Evolutionary conservation across 2,888 invertebrate species (phyloP), one percentile per base, ranked within the genome.

Genomic region (Lottia scabra): DNA sequence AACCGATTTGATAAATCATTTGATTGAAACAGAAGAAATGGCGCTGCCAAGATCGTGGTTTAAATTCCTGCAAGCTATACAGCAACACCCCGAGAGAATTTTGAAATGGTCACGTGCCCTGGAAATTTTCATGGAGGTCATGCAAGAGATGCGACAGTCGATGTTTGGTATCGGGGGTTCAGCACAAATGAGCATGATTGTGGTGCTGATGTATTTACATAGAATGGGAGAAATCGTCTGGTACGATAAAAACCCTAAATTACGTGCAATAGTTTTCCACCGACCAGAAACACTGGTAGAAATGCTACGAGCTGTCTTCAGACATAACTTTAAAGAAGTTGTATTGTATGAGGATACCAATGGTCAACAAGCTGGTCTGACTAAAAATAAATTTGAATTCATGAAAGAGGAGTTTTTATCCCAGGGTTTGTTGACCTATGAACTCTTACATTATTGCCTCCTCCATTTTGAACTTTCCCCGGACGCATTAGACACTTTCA

Each of bases 301-400:
- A 71, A 85, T 86, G 86, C 74, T 86, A 65, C 76, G 85, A 38
- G 83, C 84, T 16, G 84, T 86, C 46, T 85, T 86, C 75, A 78
- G 84, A 56, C 86, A 86, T 73, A 85, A 86, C 72, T 85, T 85
- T 72, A 75, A 83, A 10, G 81, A 83, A 63, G 79, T 80, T 6
- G 83, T 86, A 15, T 68, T 71, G 27, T 86, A 73, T 71, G 75
- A 81, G 56, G 77, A 79, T 12, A 78, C 73, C 0, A 78, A 76
- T 43, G 85, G 83, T 13, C 70, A 75, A n/a, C 64, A 75, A 19
- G 75, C 81, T 27, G 79, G 70, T 3, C 56, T 77, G 16, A 38
- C 46, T 1, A 56, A 70, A n/a, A 30, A 63, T 23, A 48, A 63
- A 56, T 84, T 86, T 74, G 71, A 80, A 15, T 72, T 69, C 15